Base-by-base conservation (phyloP, 2,797 vertebrate species). In the Graptemys geographica region DNA sequence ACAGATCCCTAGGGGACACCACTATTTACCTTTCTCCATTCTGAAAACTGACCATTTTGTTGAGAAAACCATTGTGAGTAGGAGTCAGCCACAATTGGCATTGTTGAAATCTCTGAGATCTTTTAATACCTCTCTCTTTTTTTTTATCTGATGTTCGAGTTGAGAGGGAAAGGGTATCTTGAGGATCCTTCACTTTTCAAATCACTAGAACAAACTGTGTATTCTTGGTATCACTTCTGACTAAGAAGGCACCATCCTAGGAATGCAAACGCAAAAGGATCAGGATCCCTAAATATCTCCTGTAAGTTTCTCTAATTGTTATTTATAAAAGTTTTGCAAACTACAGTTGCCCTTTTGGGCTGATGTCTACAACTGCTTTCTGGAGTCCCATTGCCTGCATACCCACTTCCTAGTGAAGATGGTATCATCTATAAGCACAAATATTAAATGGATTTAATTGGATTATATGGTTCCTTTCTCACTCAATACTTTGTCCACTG, bases 291-390 rank as follows among this genome's bases (percentile, higher is more conserved):
- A 41, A 23, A 72, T 72, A 41, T 72, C 33, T 37, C 62, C 62
- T 65, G 7, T n/a, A 65, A 19, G 16, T 65, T 65, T 65, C 62
- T n/a, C 33, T 69, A n/a, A 37, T 69, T 37, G 62, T 69, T 19
- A 69, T 69, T 55, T 69, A 59, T 23, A 2, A 2, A n/a, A 27
- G 11, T 1, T 11, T 16, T 33, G 0, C 0, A 1, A 31, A 51
- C 21, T 8, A 62, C n/a, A 33, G 41, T 76, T 49, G 7, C 51
- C 28, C 27, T 33, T 6, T 47, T 44, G 33, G 51, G 49, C 11
- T 25, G 0, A 0, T 0, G 1, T 0, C 69, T 79, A 62, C 16
- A 9, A 2, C 31, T 37, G 1, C 6, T 37, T 47, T 51, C 1
- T 19, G 25, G 11, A 72, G 19, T 72, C n/a, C 5, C 65, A 72